Evolutionary conservation across 2,797 vertebrate genomes (phyloP), one percentile per base, ranked within the genome.

Genomic region (Eutrigla gurnardus): DNA sequence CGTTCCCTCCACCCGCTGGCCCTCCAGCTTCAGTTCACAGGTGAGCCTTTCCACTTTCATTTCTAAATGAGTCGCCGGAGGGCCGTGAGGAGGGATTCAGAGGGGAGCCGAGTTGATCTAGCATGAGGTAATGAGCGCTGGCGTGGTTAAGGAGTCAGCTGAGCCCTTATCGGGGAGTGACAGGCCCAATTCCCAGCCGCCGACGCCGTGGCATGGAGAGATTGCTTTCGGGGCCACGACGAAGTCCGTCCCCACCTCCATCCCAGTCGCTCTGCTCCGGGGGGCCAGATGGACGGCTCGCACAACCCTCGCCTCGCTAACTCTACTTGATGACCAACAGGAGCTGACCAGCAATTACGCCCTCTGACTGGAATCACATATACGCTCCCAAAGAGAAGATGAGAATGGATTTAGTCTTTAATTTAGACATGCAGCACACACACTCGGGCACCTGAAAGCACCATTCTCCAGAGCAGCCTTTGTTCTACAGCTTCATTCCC

Each of bases 141-240:
- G 71, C 62, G 7, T 71, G 74, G 73, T 75, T 49, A 80, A 86
- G 69, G 62, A 72, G 81, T 72, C 68, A 67, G 73, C 65, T 75
- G 60, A 66, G 70, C 75, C 63, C 73, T 89, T 91, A 90, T 90
- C 89, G 3, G 65, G 54, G 45, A 75, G 69, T 59, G 82, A 70
- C 84, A 89, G 88, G 74, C 75, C 83, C 76, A 73, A 73, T 70
- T 84, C 78, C 72, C 75, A 39, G 46, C 54, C 40, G 54, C 54
- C 49, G 65, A 66, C 85, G 66, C 3, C 46, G 70, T 60, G 58
- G 64, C 54, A 43, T 4, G 66, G 12, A n/a, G n/a, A 83, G 81
- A 82, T 72, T 77, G 81, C 77, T 75, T 80, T 57, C 60, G 49
- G 59, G 65, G 43, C 39, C 9, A 58, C 0, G 1, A 57, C 9